Evolutionary conservation across 2,797 vertebrate species (phyloP).

Genomic region (Gymnoscopelus braueri): DNA sequence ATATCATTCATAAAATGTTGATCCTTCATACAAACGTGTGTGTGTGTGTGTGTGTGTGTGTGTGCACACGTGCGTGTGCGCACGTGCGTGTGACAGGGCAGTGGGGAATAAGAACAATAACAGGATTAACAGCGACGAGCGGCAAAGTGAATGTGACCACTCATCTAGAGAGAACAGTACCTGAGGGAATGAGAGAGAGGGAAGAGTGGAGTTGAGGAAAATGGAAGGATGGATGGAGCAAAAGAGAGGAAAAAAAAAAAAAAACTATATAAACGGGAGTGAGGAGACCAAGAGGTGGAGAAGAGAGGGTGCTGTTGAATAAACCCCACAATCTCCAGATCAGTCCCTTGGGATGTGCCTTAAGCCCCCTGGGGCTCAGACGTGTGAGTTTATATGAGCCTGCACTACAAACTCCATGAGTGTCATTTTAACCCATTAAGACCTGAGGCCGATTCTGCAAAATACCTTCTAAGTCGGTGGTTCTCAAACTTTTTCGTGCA

Average conservation of each 20-base stretch:
- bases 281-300: conserved; percentile 2
- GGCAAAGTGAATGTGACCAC: conserved; percentile 37
- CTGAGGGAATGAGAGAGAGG: conserved; percentile 1
- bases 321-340: conserved; percentile 43
- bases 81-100: background rate
- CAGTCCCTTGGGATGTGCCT: conserved; percentile 13
- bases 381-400: conserved; percentile 55
- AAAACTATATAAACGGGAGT: background rate
- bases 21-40: no score
- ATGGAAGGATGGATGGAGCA: no score
- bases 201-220: background rate
- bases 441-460: no score
- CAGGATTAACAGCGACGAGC: background rate
- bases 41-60: background rate
- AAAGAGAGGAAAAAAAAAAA: no score
- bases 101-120: conserved; percentile 20
- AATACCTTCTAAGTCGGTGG: no score
- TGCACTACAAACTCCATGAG: background rate
- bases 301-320: conserved; percentile 34
- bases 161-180: conserved; percentile 16
- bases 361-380: conserved; percentile 5
- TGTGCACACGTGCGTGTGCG: background rate
- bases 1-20: no score
- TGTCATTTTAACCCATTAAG: no score
- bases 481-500: no score